Evolutionary conservation across 2,888 invertebrate species (phyloP), one percentile per base, ranked within the genome.

Genomic region (Nysson spinosus): DNA sequence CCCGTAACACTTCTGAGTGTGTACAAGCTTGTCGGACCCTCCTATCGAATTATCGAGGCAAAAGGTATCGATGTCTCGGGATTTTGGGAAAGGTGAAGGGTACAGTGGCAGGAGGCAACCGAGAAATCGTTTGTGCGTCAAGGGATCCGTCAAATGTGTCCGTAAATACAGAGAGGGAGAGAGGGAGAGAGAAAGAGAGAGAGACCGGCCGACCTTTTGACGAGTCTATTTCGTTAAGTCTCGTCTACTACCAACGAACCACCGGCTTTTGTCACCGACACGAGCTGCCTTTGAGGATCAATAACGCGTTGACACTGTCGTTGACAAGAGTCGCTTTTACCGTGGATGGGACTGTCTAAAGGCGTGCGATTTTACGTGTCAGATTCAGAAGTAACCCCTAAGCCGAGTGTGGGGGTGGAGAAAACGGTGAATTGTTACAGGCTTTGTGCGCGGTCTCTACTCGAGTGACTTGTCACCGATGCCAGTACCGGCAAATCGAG

Each of bases 321-420:
- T 51, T 43, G 35, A 40, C 54, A 26, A 46, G 54, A 43, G 57
- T 12, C 9, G 35, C 35, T 35, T n/a, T n/a, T 35, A 16, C 24
- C 20, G 2, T 12, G 6, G 7, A 11, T 11, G 7, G 6, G 3
- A 5, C 7, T 14, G 34, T 42, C 30, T 52, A 42, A 55, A 69
- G 69, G 73, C 61, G 57, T 46, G 43, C 54, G 69, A 72, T 62
- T 74, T 71, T 42, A 51, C 43, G 60, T 72, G 77, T 77, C 75
- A 76, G 43, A 69, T 69, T 65, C 77, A 77, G 66, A 42, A 50
- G 37, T 28, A 32, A 24, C 44, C 69, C 43, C 46, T 32, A 39
- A n/a, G 22, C 22, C 4, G 16, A 5, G 11, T 12, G 2, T 6
- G 24, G 9, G 42, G 19, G 39, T 39, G 22, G 9, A 11, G 3